A percentile compares a stretch with the other conserved stretches of the same genome.
Evolutionary conservation across 2,888 invertebrate genomes (phyloP).

Genomic region (Rotaria magnacalcarata): DNA sequence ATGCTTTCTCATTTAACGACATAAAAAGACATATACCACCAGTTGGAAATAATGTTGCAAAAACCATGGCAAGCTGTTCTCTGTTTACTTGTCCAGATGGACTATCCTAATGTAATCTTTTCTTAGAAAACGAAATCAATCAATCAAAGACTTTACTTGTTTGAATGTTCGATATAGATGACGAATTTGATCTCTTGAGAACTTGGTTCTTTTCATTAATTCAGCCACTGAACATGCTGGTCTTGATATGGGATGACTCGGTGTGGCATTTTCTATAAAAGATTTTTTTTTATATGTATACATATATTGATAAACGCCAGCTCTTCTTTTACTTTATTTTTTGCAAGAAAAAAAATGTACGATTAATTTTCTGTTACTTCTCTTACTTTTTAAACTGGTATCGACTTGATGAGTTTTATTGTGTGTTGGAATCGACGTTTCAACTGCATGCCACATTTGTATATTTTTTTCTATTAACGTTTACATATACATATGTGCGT

Average conservation of each 20-base stretch:
- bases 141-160: not conserved
- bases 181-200: not conserved
- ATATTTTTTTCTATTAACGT: not conserved
- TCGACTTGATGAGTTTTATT: not conserved
- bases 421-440: not conserved
- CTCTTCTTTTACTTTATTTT: not conserved
- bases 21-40: not conserved
- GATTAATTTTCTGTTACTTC: not conserved
- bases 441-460: not conserved
- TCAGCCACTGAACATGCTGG: not conserved
- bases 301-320: not conserved
- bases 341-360: not conserved
- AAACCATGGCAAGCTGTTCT: not conserved
- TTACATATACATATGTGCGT: not conserved
- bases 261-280: not conserved
- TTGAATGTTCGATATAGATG: constrained; percentile 24
- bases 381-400: not conserved
- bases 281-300: not conserved
- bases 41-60: constrained; percentile 17
- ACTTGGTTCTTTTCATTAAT: not conserved
- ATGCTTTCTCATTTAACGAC: not conserved
- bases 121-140: not conserved
- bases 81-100: not conserved
- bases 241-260: not conserved
- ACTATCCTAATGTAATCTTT: not conserved